phyloP scores from a whole-genome alignment of 2,888 invertebrate genomes.

The Acronicta psi region DNA sequence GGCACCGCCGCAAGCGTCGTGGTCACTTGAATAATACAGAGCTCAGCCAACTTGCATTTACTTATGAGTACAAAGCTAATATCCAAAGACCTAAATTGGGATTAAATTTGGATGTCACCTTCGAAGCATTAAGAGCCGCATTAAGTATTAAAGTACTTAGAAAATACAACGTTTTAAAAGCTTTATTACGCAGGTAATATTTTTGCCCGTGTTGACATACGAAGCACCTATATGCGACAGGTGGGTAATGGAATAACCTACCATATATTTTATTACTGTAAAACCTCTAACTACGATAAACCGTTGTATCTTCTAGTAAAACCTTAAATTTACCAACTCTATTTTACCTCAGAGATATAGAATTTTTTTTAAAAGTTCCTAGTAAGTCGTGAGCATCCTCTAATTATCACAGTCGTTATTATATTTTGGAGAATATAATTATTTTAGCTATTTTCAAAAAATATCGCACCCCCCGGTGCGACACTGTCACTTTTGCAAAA shows the following conservation, averaged over 20 bases:
- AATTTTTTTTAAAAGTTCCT: no score
- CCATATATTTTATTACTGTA: no score
- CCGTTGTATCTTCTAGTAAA: no score
- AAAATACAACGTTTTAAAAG: conserved; percentile 45
- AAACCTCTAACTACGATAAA: no score
- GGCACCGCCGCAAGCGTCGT: conserved; percentile 5
- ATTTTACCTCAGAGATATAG: no score
- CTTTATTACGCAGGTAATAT: conserved; percentile 38
- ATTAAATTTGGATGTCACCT: conserved; percentile 32
- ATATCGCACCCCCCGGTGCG: no score
- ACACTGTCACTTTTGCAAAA: no score
- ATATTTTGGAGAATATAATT: no score
- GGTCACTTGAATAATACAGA: conserved; percentile 21
- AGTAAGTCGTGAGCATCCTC: no score
- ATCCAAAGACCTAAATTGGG: conserved; percentile 17
- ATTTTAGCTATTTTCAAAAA: no score
- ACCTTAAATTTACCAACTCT: no score
- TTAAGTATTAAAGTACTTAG: conserved; percentile 35
- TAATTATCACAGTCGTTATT: no score
- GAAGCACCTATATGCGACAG: conserved; percentile 20
- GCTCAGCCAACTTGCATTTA: conserved; percentile 5
- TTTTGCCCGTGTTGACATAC: conserved; percentile 12
- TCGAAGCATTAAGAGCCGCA: conserved; percentile 26
- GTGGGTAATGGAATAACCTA: neutral
- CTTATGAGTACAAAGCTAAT: conserved; percentile 15